These are phyloP conservation scores for Protonemura montana DNA, from an alignment of 2,888 invertebrate species.

Conservation along the genomic window DNA sequence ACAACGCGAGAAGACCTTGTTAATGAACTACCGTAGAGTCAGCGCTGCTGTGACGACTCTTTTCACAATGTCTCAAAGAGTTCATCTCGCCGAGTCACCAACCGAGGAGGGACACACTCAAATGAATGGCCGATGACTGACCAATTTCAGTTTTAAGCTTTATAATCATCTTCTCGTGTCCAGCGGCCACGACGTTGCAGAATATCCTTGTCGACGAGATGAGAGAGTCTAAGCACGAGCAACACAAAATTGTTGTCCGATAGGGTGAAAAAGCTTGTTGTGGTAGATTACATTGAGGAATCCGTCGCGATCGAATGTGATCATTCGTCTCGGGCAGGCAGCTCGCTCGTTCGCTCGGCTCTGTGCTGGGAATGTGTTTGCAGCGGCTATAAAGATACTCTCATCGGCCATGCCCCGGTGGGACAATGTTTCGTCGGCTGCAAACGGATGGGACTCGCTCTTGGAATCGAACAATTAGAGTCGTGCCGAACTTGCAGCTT, in stretches of 20 bases:
- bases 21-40: background rate
- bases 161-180: constrained; percentile 14
- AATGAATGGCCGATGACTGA: constrained; percentile 29
- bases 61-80: background rate
- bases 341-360: background rate
- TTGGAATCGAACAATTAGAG: constrained; percentile 28
- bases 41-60: background rate
- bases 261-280: background rate
- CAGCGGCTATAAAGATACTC: too few species aligned
- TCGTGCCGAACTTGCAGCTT: background rate
- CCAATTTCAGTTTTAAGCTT: constrained; percentile 20
- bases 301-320: background rate
- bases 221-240: background rate
- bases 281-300: background rate
- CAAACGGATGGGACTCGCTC: constrained; percentile 8
- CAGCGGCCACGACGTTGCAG: background rate
- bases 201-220: background rate
- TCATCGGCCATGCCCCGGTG: too few species aligned
- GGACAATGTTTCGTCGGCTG: constrained; percentile 1
- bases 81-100: background rate
- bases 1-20: background rate
- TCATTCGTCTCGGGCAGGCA: background rate
- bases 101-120: background rate
- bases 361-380: too few species aligned
- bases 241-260: background rate